Evolutionary conservation across 1,140 invertebrate species (phyloP).

Genomic region (Adelges cooleyi): DNA sequence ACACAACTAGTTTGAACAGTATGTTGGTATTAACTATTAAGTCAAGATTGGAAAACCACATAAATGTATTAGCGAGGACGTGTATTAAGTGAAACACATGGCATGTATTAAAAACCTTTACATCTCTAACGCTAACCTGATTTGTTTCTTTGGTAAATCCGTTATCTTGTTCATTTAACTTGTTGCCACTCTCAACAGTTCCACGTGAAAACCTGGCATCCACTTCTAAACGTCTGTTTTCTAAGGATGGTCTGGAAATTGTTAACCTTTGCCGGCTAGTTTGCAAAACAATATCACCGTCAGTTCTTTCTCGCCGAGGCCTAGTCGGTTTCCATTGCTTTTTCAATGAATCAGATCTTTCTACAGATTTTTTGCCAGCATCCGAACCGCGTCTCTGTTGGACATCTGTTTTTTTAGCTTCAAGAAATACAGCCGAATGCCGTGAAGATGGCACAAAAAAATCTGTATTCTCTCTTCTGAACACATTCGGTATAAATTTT

Average conservation of each 20-base stretch:
- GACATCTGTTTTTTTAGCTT: constrained; percentile 48
- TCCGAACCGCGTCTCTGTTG: constrained; percentile 26
- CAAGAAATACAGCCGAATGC: constrained; percentile 56
- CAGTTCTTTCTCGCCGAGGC: constrained; percentile 70
- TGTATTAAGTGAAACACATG: constrained; percentile 25
- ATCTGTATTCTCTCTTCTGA: constrained; percentile 67
- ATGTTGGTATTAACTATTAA: too few species aligned
- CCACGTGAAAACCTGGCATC: constrained; percentile 30
- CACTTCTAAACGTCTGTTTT: constrained; percentile 40
- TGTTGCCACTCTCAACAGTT: constrained; percentile 7
- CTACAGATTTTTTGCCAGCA: constrained; percentile 17
- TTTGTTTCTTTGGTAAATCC: constrained; percentile 22
- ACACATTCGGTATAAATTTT: constrained; percentile 45
- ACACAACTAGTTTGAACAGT: neutral
- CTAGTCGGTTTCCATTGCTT: constrained; percentile 38
- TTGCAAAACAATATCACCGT: constrained; percentile 66
- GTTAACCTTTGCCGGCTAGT: constrained; percentile 36
- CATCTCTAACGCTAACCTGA: constrained; percentile 26
- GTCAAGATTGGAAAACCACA: neutral
- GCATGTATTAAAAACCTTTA: constrained; percentile 24
- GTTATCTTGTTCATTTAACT: constrained; percentile 15
- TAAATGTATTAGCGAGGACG: constrained; percentile 16
- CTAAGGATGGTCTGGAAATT: constrained; percentile 37
- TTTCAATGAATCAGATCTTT: constrained; percentile 18
- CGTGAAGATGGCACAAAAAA: constrained; percentile 53